A percentile compares a stretch with the other conserved stretches of the same genome.
Evolutionary conservation across 2,888 invertebrate genomes (phyloP).

Genomic region (Tuberolachnus salignus): DNA sequence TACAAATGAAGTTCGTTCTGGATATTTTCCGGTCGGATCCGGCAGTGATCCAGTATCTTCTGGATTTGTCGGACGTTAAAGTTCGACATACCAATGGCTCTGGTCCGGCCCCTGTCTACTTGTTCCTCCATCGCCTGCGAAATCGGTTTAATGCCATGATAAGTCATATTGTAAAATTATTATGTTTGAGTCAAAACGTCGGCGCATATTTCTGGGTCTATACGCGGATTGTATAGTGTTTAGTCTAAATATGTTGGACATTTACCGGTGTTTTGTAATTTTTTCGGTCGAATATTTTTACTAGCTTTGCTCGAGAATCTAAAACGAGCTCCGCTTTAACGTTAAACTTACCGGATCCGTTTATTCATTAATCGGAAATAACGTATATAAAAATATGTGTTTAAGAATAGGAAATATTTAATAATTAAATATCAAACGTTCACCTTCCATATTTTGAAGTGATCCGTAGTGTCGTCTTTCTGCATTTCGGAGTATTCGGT

Average conservation of each 20-base stretch:
- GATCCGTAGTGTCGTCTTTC: constrained; percentile 31
- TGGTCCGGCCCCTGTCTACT: constrained; percentile 72
- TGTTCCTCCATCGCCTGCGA: constrained; percentile 69
- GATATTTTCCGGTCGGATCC: constrained; percentile 70
- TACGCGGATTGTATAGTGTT: no score
- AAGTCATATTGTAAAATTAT: no score
- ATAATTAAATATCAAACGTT: no score
- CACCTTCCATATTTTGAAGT: neutral
- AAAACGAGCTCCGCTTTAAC: constrained; percentile 35
- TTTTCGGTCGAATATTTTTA: neutral
- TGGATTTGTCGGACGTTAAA: constrained; percentile 77
- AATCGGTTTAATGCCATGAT: no score
- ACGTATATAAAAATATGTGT: no score
- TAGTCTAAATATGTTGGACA: no score
- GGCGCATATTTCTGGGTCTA: no score
- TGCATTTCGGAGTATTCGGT: neutral
- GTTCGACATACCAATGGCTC: constrained; percentile 85
- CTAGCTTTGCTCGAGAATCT: neutral
- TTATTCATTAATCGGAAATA: no score
- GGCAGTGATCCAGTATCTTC: constrained; percentile 69
- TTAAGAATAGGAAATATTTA: no score
- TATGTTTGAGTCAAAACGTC: no score
- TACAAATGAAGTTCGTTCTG: constrained; percentile 66
- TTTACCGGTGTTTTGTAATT: no score
- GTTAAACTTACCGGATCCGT: no score